Evolutionary conservation across 2,888 invertebrate genomes (phyloP).

Genomic region (Drosophila lacicola): DNA sequence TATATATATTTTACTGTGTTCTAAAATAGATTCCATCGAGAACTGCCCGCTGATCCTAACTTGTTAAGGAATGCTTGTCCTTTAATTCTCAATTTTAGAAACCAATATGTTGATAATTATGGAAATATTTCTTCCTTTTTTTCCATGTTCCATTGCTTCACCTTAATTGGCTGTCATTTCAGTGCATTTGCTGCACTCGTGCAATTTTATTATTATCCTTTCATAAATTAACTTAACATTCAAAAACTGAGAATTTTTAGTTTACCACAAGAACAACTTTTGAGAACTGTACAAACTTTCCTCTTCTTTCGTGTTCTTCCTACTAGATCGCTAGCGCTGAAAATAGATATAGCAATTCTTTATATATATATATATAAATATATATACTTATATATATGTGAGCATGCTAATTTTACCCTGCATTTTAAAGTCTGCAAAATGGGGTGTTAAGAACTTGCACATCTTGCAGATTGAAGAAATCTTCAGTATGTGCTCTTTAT

Average conservation of each 20-base stretch:
- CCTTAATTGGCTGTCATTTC: neutral
- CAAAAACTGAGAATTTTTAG: neutral
- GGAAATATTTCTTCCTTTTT: no score
- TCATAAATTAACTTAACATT: neutral
- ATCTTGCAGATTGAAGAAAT: neutral
- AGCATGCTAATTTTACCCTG: slow-evolving; percentile 34
- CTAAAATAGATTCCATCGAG: neutral
- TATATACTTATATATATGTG: slow-evolving; percentile 15
- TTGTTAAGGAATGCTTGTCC: no score
- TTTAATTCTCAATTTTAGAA: no score
- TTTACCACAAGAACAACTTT: no score
- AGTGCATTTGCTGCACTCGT: no score
- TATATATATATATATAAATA: slow-evolving; percentile 9
- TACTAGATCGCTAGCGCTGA: slow-evolving; percentile 12
- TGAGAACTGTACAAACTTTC: neutral
- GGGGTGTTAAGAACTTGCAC: neutral
- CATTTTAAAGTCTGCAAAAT: neutral
- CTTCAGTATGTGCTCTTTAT: neutral
- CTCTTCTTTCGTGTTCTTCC: slow-evolving; percentile 13
- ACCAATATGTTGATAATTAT: neutral
- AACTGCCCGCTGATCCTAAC: neutral
- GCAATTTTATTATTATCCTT: neutral
- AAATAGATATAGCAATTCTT: slow-evolving; percentile 37
- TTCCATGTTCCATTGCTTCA: no score
- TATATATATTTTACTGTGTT: neutral